A percentile compares a stretch with the other conserved stretches of the same genome.
phyloP scores from a whole-genome alignment of 2,888 invertebrate genomes.

The Girardia tigrina region DNA sequence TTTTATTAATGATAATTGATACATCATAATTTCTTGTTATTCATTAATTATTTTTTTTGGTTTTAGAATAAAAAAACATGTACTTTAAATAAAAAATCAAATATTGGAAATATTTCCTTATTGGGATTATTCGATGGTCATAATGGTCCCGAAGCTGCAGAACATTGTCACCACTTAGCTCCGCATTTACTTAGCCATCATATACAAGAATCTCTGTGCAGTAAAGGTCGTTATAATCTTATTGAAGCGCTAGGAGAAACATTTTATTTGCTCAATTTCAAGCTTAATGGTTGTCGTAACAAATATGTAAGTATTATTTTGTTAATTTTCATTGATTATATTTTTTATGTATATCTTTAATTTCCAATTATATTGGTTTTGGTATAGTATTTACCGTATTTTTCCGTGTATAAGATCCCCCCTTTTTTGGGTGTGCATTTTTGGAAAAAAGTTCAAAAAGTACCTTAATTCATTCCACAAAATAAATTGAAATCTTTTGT shows the following conservation, averaged over 20 bases:
- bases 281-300: conserved; percentile 2
- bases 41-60: no score
- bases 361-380: neutral
- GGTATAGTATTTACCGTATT: no score
- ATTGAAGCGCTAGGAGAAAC: conserved; percentile 25
- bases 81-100: neutral
- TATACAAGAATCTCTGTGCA: neutral
- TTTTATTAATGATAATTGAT: no score
- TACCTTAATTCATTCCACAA: no score
- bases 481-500: no score
- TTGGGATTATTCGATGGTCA: conserved; percentile 27
- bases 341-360: neutral
- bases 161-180: conserved; percentile 24
- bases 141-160: conserved; percentile 31
- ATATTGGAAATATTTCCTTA: neutral
- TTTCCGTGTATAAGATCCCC: no score
- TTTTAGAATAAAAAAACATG: neutral
- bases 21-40: no score
- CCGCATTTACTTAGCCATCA: conserved; percentile 7
- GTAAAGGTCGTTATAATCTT: neutral
- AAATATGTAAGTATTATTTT: conserved; percentile 25
- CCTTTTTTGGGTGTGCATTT: no score
- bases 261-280: conserved; percentile 21
- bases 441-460: no score
- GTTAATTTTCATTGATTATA: neutral